Percentiles rank a stretch among this genome's conserved stretches.
Evolutionary conservation across 2,888 invertebrate species (phyloP).

Genomic region (Heteropelma amictum): DNA sequence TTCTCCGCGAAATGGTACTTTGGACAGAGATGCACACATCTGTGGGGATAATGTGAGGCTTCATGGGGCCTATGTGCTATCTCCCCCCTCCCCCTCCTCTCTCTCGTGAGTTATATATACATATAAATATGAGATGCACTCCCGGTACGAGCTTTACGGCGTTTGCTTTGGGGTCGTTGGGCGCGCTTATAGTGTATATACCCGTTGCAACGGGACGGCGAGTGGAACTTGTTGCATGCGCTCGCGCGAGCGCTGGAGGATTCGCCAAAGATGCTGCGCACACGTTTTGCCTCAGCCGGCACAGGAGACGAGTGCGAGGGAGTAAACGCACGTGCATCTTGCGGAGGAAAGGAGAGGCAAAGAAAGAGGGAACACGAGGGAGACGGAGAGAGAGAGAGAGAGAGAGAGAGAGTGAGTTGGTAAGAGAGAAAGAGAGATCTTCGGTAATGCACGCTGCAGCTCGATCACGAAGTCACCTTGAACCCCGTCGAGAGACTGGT

Average conservation of each 20-base stretch:
- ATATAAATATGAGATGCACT: slow-evolving; percentile 25
- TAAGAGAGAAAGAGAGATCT: slow-evolving; percentile 28
- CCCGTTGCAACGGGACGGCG: slow-evolving; percentile 58
- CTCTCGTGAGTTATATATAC: neutral
- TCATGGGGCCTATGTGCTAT: too few species aligned
- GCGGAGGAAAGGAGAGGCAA: slow-evolving; percentile 31
- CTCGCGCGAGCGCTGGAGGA: slow-evolving; percentile 31
- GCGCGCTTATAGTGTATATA: slow-evolving; percentile 55
- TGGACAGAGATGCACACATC: too few species aligned
- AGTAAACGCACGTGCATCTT: neutral
- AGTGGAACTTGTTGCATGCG: slow-evolving; percentile 57
- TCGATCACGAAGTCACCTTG: slow-evolving; percentile 71
- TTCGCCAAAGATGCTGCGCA: slow-evolving; percentile 37
- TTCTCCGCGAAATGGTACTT: too few species aligned
- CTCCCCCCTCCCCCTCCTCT: too few species aligned
- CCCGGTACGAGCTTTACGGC: slow-evolving; percentile 52
- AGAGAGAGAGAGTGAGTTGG: slow-evolving; percentile 24
- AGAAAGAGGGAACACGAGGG: neutral
- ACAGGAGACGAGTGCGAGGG: slow-evolving; percentile 28
- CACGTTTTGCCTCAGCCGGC: slow-evolving; percentile 33
- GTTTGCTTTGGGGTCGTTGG: slow-evolving; percentile 56
- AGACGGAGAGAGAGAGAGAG: neutral
- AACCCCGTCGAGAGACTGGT: slow-evolving; percentile 64
- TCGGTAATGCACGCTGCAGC: slow-evolving; percentile 67
- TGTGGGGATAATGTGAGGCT: too few species aligned